A percentile compares a stretch with the other conserved stretches of the same genome.
Evolutionary conservation across 2,888 invertebrate species (phyloP).

Genomic region (Anagyrus pseudococci): DNA sequence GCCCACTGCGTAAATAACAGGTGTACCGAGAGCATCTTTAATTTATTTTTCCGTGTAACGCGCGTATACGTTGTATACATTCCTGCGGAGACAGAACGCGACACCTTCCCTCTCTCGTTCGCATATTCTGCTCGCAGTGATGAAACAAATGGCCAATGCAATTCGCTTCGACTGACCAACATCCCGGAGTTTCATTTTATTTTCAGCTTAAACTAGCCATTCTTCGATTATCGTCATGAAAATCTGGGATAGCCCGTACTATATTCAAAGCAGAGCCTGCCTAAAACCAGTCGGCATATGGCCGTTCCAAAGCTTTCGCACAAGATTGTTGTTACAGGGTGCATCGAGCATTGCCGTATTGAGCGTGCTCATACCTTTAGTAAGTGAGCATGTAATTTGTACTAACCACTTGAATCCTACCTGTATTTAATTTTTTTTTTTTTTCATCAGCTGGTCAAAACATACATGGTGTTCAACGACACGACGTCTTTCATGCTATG

Average conservation of each 20-base stretch:
- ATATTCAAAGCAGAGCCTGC: not conserved
- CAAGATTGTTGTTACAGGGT: not conserved
- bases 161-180: no score
- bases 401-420: not conserved
- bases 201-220: no score
- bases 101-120: no score
- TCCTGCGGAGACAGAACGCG: no score
- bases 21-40: no score
- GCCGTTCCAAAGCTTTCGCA: not conserved
- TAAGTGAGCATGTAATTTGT: not conserved
- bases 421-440: not conserved
- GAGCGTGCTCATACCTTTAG: not conserved
- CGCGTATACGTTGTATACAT: no score
- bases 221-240: not conserved
- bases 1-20: no score
- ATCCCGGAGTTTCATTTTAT: no score
- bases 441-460: not conserved
- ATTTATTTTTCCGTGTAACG: no score
- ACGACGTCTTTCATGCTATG: not conserved
- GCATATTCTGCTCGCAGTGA: no score
- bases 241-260: not conserved
- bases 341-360: not conserved
- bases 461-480: not conserved
- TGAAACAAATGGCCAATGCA: no score
- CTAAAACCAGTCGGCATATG: not conserved